Conservation (phyloP, 2,113 vertebrate species). For the Pollimyrus isidori region DNA sequence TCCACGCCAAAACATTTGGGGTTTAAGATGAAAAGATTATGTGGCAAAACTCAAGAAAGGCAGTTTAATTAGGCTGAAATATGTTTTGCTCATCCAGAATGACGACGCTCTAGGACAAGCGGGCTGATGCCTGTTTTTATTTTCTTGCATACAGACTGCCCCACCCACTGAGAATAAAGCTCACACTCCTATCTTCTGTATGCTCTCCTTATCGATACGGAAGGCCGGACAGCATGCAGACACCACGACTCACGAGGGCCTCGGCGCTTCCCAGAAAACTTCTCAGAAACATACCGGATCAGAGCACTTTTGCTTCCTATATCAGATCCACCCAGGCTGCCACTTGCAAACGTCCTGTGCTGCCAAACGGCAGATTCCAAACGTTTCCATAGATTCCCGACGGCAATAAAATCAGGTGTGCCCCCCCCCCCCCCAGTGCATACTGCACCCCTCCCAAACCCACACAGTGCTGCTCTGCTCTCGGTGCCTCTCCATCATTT, state of each 20-base stretch:
- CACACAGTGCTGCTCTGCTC: neutral
- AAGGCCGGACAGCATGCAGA: neutral
- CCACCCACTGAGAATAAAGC: neutral
- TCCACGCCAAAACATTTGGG: neutral
- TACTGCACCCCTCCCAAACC: neutral
- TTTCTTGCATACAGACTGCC: neutral
- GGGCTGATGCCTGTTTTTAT: neutral
- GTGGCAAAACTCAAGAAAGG: neutral
- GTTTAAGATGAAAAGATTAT: neutral
- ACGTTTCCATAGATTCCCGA: neutral
- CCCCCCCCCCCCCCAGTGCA: neutral
- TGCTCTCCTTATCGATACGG: neutral
- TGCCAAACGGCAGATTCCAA: neutral
- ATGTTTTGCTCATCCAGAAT: neutral
- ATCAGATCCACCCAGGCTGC: neutral
- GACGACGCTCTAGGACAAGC: neutral
- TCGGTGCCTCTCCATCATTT: neutral
- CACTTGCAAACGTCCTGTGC: neutral
- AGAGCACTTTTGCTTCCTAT: neutral
- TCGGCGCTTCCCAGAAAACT: neutral
- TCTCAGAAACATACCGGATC: neutral
- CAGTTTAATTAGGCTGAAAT: neutral
- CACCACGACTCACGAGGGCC: neutral
- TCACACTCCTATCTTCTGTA: neutral
- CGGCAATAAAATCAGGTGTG: neutral